Base-by-base conservation (phyloP, 2,797 vertebrate genomes). In the Taenioides sp. region DNA sequence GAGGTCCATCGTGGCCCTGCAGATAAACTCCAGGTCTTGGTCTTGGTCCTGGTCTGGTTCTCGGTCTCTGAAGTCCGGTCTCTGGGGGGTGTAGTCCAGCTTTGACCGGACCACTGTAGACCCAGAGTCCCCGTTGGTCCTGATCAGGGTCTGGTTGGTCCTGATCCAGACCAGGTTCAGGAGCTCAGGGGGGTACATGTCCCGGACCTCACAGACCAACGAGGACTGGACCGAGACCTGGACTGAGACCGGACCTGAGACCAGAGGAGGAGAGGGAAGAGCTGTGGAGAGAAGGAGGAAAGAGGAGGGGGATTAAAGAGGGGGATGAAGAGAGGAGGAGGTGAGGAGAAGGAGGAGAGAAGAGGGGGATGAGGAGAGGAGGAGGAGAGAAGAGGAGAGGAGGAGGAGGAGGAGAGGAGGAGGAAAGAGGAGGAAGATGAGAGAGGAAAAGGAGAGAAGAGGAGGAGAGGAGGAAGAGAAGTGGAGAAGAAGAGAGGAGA, bases 391-490 rank as follows among this genome's bases (percentile, higher is more conserved):
- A 2, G 40, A 43, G 37, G 40, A 93, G 43, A 0, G 96, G 96
- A 76, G 90, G 88, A 7, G 89, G 94, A n/a, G 94, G 93, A 65
- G 73, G 22, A 22, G 43, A n/a, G 60, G 55, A 63, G 37, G 70
- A 31, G 76, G 2, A 65, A 16, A 40, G 40, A 43, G 12, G 40
- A 43, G 37, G 40, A n/a, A n/a, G n/a, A n/a, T n/a, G n/a, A n/a
- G 14, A 11, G 11, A 14, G 40, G 0, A 6, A 5, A 1, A 37
- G 34, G 49, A 50, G 5, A 37, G 3, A 2, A 93, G 43, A 0
- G 96, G 96, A 76, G 90, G 88, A 7, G 89, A 94, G 22, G 94
- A 37, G 34, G 93, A 65, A 96, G 95, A 72, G 95, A 97, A 98
- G 89, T 34, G 73, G 22, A 22, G 43, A n/a, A 31, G 76, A 2